A percentile compares a stretch with the other conserved stretches of the same genome.
Conservation (phyloP, 2,113 vertebrate genomes). For the Caranx melampygus region DNA sequence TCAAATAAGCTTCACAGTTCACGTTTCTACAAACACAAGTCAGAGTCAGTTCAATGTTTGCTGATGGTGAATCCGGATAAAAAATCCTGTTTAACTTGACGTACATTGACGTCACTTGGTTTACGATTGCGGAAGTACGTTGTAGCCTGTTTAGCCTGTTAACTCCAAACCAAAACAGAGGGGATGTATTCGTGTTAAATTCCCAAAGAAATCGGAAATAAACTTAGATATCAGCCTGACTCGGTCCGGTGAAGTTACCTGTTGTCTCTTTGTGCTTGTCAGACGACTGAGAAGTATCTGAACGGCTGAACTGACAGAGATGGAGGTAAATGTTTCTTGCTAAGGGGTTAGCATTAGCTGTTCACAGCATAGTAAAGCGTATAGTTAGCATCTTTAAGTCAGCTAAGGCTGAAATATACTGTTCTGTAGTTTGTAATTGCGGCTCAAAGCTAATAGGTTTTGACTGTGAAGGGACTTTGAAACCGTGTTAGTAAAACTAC, state of each 20-base stretch:
- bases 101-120: constrained; percentile 55
- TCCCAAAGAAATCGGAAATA: neutral
- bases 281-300: constrained; percentile 19
- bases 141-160: constrained; percentile 15
- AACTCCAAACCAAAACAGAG: constrained; percentile 61
- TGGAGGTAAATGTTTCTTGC: constrained; percentile 78
- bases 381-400: neutral
- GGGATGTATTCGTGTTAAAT: constrained; percentile 22
- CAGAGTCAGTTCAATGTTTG: no score
- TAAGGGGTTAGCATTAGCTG: constrained; percentile 65
- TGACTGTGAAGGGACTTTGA: neutral
- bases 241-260: neutral
- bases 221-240: neutral
- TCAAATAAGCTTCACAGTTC: neutral
- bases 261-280: neutral
- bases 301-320: constrained; percentile 46
- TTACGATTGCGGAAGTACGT: constrained; percentile 78
- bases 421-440: neutral
- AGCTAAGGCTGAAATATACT: neutral
- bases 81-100: constrained; percentile 28
- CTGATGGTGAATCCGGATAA: neutral
- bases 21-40: neutral
- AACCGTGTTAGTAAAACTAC: neutral
- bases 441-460: neutral
- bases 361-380: neutral